Evolutionary conservation across 2,888 invertebrate species (phyloP).

Genomic region (Cordilura impudica): DNA sequence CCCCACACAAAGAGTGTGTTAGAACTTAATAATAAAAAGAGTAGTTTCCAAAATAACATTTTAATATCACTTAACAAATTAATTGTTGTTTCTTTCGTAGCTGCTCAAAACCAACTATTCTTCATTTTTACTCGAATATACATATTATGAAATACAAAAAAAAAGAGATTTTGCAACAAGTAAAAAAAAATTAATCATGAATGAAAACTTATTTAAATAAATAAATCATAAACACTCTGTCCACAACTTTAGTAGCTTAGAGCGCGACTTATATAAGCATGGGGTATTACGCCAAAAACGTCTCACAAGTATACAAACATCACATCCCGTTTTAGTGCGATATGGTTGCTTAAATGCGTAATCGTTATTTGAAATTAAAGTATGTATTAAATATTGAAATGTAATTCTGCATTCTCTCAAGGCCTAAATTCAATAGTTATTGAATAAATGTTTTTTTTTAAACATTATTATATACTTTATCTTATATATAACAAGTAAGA

Average conservation of each 20-base stretch:
- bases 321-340: constrained; percentile 49
- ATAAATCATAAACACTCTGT: constrained; percentile 5
- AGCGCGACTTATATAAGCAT: constrained; percentile 19
- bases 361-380: constrained; percentile 21
- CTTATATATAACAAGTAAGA: too few relatives aligned
- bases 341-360: constrained; percentile 26
- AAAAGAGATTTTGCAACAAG: constrained; percentile 32
- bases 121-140: neutral
- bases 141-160: constrained; percentile 34
- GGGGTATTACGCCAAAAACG: constrained; percentile 8
- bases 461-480: too few relatives aligned
- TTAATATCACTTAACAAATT: neutral
- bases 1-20: constrained; percentile 9
- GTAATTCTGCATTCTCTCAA: constrained; percentile 1
- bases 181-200: neutral
- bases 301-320: constrained; percentile 45
- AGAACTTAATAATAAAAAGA: constrained; percentile 33
- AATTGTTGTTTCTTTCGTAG: constrained; percentile 47
- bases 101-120: constrained; percentile 44
- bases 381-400: too few relatives aligned
- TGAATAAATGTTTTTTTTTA: neutral
- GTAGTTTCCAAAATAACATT: constrained; percentile 47
- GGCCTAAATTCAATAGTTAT: neutral
- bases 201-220: too few relatives aligned
- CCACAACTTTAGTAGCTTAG: constrained; percentile 48